These are phyloP conservation scores for Hystrix brachyura DNA, from an alignment of 2,113 vertebrate species.

Conservation along the genomic window DNA sequence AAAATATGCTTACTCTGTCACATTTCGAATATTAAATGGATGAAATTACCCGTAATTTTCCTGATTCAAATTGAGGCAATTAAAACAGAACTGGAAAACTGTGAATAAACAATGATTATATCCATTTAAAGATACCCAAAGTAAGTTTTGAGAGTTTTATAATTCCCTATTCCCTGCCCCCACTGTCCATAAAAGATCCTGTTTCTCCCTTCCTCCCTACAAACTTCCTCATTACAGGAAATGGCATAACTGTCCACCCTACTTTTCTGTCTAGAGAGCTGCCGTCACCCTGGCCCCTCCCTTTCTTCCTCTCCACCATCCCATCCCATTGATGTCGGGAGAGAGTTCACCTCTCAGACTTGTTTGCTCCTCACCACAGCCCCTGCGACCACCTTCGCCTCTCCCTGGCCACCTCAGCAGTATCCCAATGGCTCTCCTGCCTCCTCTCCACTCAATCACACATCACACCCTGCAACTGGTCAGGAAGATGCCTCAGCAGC, in stretches of 20 bases:
- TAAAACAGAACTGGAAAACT: slow-evolving; percentile 2
- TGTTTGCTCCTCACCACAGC: neutral
- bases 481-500: neutral
- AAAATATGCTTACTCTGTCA: neutral
- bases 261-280: neutral
- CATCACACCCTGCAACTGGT: accelerated
- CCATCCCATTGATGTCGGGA: neutral
- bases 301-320: neutral
- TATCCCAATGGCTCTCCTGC: neutral
- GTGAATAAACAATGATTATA: neutral
- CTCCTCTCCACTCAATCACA: neutral
- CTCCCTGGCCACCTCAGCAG: neutral
- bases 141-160: neutral
- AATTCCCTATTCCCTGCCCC: neutral
- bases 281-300: neutral
- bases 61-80: slow-evolving; percentile 10
- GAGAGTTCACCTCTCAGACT: neutral
- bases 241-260: accelerated
- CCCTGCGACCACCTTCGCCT: neutral
- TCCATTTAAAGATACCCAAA: neutral
- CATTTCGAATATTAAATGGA: neutral
- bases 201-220: neutral
- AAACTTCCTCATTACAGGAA: no score
- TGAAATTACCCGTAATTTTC: neutral
- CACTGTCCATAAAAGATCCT: neutral